phyloP scores from a whole-genome alignment of 1,140 invertebrate species.

The Drosophila simulans region DNA sequence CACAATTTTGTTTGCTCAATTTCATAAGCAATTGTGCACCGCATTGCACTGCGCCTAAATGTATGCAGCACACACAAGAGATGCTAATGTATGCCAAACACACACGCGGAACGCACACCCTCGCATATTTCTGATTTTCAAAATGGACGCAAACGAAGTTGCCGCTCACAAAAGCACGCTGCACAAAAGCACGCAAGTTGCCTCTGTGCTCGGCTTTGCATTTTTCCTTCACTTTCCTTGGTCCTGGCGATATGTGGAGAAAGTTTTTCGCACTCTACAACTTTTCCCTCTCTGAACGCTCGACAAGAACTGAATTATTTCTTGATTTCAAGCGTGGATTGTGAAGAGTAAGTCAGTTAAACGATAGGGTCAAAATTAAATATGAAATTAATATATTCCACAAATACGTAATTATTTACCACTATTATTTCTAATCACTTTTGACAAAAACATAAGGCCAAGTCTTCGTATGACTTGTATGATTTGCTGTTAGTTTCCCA shows the following conservation, averaged over 20 bases:
- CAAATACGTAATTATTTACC: too few relatives aligned
- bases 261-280: constrained; percentile 30
- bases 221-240: constrained; percentile 27
- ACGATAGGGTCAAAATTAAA: too few relatives aligned
- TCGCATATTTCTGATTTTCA: constrained; percentile 70
- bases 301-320: constrained; percentile 17
- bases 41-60: constrained; percentile 56
- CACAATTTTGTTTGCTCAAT: constrained; percentile 78
- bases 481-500: constrained; percentile 43
- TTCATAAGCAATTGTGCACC: constrained; percentile 78
- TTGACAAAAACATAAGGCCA: constrained; percentile 7
- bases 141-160: constrained; percentile 77
- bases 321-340: constrained; percentile 3
- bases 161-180: constrained; percentile 60
- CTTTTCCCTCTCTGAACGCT: constrained; percentile 12
- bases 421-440: too few relatives aligned
- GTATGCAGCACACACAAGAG: constrained; percentile 54
- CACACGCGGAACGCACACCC: constrained; percentile 17
- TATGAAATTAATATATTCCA: too few relatives aligned
- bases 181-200: constrained; percentile 69
- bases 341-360: not conserved
- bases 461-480: constrained; percentile 19
- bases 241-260: constrained; percentile 20
- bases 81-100: constrained; percentile 68
- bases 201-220: constrained; percentile 15